phyloP scores from a whole-genome alignment of 30 jellyfish, hydroid and myxozoan species.

The Clytia hemisphaerica region DNA sequence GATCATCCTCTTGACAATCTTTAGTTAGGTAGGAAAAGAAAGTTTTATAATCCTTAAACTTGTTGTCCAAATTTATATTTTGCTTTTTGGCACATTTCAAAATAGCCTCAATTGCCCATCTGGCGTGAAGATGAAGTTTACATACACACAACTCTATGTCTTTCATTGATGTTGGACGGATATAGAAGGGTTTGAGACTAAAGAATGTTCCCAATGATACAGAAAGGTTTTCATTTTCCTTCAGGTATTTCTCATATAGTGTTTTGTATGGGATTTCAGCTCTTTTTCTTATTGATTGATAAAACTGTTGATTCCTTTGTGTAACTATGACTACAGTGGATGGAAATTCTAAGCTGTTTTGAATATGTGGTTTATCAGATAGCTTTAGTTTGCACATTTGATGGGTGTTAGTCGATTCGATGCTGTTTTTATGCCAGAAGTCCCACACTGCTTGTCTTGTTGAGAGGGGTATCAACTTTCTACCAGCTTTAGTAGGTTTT shows the following conservation, averaged over 20 bases:
- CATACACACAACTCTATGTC: slow-evolving; percentile 42
- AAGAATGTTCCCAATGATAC: slow-evolving; percentile 42
- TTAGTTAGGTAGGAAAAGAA: neutral
- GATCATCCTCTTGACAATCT: slow-evolving; percentile 2
- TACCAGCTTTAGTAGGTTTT: slow-evolving; percentile 44
- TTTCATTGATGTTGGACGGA: slow-evolving; percentile 29
- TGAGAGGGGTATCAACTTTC: slow-evolving; percentile 25
- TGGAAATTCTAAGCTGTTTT: slow-evolving; percentile 10
- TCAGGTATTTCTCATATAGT: slow-evolving; percentile 17
- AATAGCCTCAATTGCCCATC: slow-evolving; percentile 38
- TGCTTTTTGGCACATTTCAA: slow-evolving; percentile 27
- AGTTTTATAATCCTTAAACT: neutral
- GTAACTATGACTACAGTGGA: slow-evolving; percentile 20
- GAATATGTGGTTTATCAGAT: slow-evolving; percentile 33
- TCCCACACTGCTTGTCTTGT: slow-evolving; percentile 41
- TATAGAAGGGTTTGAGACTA: slow-evolving; percentile 33
- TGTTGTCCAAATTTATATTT: slow-evolving; percentile 4
- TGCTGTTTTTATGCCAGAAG: slow-evolving; percentile 41
- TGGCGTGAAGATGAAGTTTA: slow-evolving; percentile 39
- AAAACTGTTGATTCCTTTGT: slow-evolving; percentile 26
- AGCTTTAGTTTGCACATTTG: slow-evolving; percentile 26
- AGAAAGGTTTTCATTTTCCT: neutral
- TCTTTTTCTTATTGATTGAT: slow-evolving; percentile 28
- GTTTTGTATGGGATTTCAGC: slow-evolving; percentile 19
- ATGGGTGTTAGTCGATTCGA: slow-evolving; percentile 25